These are phyloP conservation scores for Dromius quadrimaculatus DNA, from an alignment of 2,888 invertebrate species.

Conservation along the genomic window DNA sequence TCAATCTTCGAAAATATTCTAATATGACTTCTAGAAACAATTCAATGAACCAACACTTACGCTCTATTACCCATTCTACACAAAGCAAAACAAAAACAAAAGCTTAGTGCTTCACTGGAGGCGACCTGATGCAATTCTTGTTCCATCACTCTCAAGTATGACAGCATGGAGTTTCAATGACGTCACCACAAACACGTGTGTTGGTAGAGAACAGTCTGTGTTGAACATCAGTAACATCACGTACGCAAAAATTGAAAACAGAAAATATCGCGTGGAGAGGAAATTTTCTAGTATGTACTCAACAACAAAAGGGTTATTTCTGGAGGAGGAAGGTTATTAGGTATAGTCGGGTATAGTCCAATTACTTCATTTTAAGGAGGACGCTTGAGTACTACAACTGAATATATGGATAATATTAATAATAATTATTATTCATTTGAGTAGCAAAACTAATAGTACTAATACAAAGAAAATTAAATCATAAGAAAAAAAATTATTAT, in stretches of 20 bases:
- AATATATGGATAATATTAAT: no score
- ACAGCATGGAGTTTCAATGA: background rate
- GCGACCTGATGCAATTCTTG: background rate
- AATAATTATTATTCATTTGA: no score
- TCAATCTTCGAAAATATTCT: background rate
- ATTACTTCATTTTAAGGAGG: no score
- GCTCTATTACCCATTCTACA: background rate
- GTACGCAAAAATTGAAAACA: slow-evolving; percentile 28
- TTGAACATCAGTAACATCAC: slow-evolving; percentile 22
- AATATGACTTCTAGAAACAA: background rate
- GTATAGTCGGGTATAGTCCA: no score
- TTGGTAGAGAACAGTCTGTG: slow-evolving; percentile 12
- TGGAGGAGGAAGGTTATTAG: no score
- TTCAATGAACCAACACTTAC: background rate
- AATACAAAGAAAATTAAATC: no score
- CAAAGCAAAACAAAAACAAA: background rate
- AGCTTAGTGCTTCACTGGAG: background rate
- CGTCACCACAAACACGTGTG: slow-evolving; percentile 23
- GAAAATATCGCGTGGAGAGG: background rate
- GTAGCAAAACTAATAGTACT: no score
- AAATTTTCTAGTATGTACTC: slow-evolving; percentile 2
- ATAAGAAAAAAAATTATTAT: no score
- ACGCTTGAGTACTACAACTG: no score
- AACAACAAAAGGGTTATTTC: no score
- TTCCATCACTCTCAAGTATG: background rate